Evolutionary conservation across 2,888 invertebrate species (phyloP).

Genomic region (Pachycephus smyrnensis): DNA sequence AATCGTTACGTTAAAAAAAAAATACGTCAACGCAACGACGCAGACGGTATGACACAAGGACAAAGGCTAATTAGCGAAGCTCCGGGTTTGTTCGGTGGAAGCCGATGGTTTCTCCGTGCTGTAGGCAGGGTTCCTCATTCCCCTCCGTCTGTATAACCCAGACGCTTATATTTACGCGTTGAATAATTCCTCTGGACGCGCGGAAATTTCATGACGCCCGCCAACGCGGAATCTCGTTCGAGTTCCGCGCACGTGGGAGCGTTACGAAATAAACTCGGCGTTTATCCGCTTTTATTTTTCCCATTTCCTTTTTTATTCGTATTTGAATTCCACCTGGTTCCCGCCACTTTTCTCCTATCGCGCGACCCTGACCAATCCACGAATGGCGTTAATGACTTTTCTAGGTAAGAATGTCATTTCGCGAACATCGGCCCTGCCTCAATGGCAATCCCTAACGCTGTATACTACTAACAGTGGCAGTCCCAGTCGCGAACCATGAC

Average conservation of each 20-base stretch:
- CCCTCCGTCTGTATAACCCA: background rate
- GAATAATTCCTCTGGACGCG: background rate
- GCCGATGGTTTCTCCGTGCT: background rate
- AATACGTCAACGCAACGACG: background rate
- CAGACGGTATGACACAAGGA: slow-evolving; percentile 12
- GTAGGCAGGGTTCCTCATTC: background rate
- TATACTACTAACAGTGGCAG: background rate
- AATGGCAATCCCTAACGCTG: no score
- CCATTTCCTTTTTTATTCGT: background rate
- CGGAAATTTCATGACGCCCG: background rate
- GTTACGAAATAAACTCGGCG: background rate
- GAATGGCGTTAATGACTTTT: background rate
- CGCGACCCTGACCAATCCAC: background rate
- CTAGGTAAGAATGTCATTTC: background rate
- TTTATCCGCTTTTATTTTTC: background rate
- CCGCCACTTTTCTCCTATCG: background rate
- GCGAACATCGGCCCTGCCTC: background rate
- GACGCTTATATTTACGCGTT: background rate
- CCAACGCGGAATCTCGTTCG: background rate
- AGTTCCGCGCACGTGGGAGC: background rate
- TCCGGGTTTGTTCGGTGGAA: slow-evolving; percentile 5
- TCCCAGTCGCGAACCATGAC: slow-evolving; percentile 5
- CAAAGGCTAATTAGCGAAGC: slow-evolving; percentile 28
- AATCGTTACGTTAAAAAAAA: background rate
- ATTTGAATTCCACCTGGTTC: background rate